These are phyloP conservation scores for Pteria penguin DNA, from an alignment of 2,888 invertebrate species.

Conservation along the genomic window DNA sequence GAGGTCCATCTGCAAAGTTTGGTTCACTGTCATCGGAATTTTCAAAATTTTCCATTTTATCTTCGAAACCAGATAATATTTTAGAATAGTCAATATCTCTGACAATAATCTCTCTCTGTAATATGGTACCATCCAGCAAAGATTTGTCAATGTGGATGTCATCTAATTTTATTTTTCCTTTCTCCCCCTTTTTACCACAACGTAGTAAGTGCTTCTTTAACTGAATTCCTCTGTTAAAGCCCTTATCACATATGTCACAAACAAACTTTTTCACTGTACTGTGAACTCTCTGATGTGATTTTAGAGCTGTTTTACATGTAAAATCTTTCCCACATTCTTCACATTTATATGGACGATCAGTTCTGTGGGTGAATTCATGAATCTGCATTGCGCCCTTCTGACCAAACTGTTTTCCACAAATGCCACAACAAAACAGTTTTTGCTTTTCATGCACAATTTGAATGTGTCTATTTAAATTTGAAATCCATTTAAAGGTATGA, in stretches of 20 bases:
- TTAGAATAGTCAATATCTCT: too few species aligned
- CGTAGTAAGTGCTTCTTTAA: constrained; percentile 16
- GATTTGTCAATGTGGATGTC: too few species aligned
- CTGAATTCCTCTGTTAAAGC: neutral
- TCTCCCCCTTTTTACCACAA: neutral
- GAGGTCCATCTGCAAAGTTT: too few species aligned
- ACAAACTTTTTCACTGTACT: neutral
- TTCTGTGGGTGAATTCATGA: constrained; percentile 11
- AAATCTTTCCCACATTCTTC: constrained; percentile 14
- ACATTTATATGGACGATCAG: constrained; percentile 18
- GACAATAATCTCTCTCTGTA: too few species aligned
- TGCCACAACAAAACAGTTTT: constrained; percentile 6
- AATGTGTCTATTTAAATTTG: constrained; percentile 96
- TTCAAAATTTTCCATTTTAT: too few species aligned
- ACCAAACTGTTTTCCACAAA: constrained; percentile 24
- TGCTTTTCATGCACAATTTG: constrained; percentile 78
- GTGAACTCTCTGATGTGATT: constrained; percentile 4
- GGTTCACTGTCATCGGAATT: too few species aligned
- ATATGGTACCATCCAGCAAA: too few species aligned
- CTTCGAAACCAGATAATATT: too few species aligned
- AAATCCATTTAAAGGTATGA: constrained; percentile 95
- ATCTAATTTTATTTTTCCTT: too few species aligned
- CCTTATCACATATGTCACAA: constrained; percentile 6
- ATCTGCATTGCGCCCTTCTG: constrained; percentile 19
- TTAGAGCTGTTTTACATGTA: constrained; percentile 3